Evolutionary conservation across 2,797 vertebrate species (phyloP), one percentile per base, ranked within the genome.

Genomic region (Coreius guichenoti): DNA sequence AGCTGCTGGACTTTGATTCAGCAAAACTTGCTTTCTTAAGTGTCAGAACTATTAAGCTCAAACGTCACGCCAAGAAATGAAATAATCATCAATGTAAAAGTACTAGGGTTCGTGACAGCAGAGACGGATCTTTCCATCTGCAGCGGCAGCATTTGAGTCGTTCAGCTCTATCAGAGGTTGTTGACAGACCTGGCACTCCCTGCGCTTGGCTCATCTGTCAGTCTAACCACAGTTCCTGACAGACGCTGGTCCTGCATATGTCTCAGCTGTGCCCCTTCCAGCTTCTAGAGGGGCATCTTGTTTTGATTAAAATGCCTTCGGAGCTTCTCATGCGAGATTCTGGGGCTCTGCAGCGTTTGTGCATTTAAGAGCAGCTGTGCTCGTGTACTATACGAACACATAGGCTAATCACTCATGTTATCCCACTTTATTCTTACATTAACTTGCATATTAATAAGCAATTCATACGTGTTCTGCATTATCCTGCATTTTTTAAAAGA

Each of bases 301-400:
- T 88, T 91, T 89, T 88, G 87, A 91, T 92, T 92, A 90, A 92
- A 90, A 92, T 91, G 89, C 89, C 82, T 89, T 90, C 75, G 58
- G 79, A 58, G 84, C 87, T 89, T 90, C 89, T 91, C 90, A 88
- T 90, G 90, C 88, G 31, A 92, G 87, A 86, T 83, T 89, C 72
- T 83, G 58, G 51, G 75, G 79, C 87, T 87, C 83, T 45, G 77
- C 83, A 54, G 80, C 81, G 58, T 58, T 77, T 43, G 81, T 69
- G 31, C 69, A 21, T 81, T 86, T 72, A 70, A 70, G 79, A 88
- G 87, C 88, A 89, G 88, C 88, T 89, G 87, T 56, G 67, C 51
- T 85, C 74, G 3, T 65, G 72, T 80, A 45, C 74, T 76, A 83
- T 67, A n/a, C 19, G 45, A 73, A 68, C 82, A 86, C 80, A 87